These are phyloP conservation scores for Tolypeutes matacus DNA, from an alignment of 2,797 vertebrate species.

Conservation along the genomic window DNA sequence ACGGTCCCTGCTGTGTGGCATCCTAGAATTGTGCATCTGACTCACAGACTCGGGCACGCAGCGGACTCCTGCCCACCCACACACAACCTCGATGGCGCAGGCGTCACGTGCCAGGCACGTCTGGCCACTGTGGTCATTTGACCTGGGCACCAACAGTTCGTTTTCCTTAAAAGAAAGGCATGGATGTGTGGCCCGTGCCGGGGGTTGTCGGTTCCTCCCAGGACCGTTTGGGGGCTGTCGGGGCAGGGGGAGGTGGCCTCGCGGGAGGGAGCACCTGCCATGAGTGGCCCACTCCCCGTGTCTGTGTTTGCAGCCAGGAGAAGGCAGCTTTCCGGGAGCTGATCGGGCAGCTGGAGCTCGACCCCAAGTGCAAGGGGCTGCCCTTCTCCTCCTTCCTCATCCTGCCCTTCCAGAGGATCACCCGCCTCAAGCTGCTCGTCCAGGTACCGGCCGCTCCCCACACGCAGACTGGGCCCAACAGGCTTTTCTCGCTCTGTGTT, in stretches of 20 bases:
- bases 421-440: constrained; percentile 95
- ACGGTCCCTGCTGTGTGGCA: constrained; percentile 78
- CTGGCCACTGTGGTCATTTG: constrained; percentile 68
- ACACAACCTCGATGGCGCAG: constrained; percentile 68
- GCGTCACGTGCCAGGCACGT: constrained; percentile 73
- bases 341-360: constrained; percentile 92
- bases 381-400: constrained; percentile 98
- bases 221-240: neutral
- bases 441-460: constrained; percentile 88
- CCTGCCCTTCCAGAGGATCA: constrained; percentile 98
- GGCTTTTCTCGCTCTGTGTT: accelerated
- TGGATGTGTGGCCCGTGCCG: neutral
- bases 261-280: neutral
- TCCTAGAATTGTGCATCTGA: constrained; percentile 80
- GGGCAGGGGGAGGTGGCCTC: neutral
- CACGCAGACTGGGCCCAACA: accelerated
- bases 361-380: constrained; percentile 94
- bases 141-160: constrained; percentile 67
- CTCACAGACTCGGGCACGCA: constrained; percentile 82
- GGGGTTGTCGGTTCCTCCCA: neutral
- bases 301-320: constrained; percentile 91
- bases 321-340: constrained; percentile 94
- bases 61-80: constrained; percentile 81
- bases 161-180: constrained; percentile 62
- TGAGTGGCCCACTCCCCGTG: neutral